These are phyloP conservation scores for Myiozetetes cayanensis DNA, from an alignment of 2,113 vertebrate species.

Conservation along the genomic window DNA sequence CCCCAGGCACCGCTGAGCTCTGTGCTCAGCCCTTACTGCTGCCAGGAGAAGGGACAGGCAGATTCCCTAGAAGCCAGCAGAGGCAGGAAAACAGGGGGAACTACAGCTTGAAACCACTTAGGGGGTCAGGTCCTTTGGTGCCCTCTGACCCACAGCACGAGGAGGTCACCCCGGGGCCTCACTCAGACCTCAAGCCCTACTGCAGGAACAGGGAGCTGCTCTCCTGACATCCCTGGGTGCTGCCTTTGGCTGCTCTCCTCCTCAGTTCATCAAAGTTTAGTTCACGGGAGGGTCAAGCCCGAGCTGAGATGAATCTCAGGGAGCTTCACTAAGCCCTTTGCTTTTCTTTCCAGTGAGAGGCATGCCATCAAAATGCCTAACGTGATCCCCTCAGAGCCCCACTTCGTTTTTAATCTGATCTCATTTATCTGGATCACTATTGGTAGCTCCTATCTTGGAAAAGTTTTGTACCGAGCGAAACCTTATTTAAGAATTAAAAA, in stretches of 20 bases:
- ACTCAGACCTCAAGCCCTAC: not conserved
- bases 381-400: not conserved
- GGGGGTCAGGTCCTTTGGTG: not conserved
- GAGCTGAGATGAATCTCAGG: not conserved
- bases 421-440: not conserved
- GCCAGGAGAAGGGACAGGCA: not conserved
- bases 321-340: slow-evolving; percentile 9
- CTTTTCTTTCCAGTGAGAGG: not conserved
- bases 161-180: not conserved
- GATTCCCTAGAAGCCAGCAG: not conserved
- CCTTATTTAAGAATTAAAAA: not conserved
- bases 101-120: not conserved
- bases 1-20: not conserved
- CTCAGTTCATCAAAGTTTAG: not conserved
- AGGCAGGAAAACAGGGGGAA: not conserved
- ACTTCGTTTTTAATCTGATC: not conserved
- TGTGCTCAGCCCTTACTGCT: not conserved
- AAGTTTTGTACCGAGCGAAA: not conserved
- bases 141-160: fast-evolving
- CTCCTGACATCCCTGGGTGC: not conserved
- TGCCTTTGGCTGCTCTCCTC: not conserved
- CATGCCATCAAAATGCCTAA: not conserved
- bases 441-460: not conserved
- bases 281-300: not conserved
- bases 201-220: not conserved